Evolutionary conservation across 2,113 vertebrate genomes (phyloP), one percentile per base, ranked within the genome.

Genomic region (Scalopus aquaticus): DNA sequence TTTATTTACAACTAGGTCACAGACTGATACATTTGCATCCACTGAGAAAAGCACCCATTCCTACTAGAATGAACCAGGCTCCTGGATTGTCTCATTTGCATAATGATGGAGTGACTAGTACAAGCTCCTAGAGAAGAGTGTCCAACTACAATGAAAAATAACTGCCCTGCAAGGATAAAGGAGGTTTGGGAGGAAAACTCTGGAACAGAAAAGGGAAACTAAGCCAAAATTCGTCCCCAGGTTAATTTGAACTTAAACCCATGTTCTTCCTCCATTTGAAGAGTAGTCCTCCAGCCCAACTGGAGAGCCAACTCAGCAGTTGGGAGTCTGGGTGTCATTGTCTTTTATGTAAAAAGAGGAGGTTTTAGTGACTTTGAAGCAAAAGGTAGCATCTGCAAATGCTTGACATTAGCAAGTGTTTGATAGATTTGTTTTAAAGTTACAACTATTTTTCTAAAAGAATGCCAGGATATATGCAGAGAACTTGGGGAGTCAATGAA

Each of bases 381-480:
- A 56, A 35, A 64, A 86, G 54, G 44, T 20, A 69, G 11, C 24
- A 44, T 76, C 44, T 76, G 3, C 64, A 60, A 95, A 78, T 28
- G 76, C 15, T 73, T 81, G 46, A 10, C 10, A 32, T 73, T 51
- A 82, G 32, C n/a, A 65, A 73, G 2, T 13, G 32, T 76, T 93
- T 83, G 73, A 70, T 46, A 85, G 28, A n/a, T 70, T 76, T 79
- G 62, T 65, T 83, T 82, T 87, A 28, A 78, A 90, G 44, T 72
- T 69, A 11, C 30, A 81, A 77, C 69, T 84, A 64, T 74, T 56
- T 72, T 12, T 32, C 51, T 39, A 82, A 35, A 13, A 42, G 35
- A 84, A 82, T 37, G 17, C 6, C 82, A 91, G 64, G 46, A 62
- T 20, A 72, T 56, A 13, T 2, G 22, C 49, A 35, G 20, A 78